Conservation (phyloP, 2,797 vertebrate species). For the Podargus strigoides region DNA sequence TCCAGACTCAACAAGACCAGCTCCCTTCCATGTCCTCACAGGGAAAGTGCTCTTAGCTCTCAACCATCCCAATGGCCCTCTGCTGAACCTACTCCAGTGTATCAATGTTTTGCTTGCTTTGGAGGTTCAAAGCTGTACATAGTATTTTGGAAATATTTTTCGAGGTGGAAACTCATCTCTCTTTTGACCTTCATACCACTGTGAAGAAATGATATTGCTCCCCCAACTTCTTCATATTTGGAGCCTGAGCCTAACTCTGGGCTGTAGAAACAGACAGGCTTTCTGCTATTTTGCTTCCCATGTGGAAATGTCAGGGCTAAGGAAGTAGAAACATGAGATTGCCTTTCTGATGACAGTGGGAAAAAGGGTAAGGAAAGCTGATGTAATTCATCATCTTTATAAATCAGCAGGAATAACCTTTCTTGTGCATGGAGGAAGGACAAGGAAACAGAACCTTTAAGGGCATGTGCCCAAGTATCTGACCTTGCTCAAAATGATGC, state of each 20-base stretch:
- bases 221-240: neutral
- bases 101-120: neutral
- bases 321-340: neutral
- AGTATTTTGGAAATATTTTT: neutral
- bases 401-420: neutral
- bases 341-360: neutral
- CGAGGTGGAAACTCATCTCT: neutral
- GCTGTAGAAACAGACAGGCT: neutral
- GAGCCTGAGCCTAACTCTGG: neutral
- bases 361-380: neutral
- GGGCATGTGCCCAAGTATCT: neutral
- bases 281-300: neutral
- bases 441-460: neutral
- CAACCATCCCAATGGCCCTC: rapidly evolving
- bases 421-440: neutral
- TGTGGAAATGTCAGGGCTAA: neutral
- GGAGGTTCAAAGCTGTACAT: neutral
- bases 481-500: neutral
- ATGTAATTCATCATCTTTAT: neutral
- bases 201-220: neutral
- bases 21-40: neutral
- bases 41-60: neutral
- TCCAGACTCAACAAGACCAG: neutral
- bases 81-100: neutral
- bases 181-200: rapidly evolving